These are phyloP conservation scores for Heliconius sara DNA, from an alignment of 2,888 invertebrate species.

Conservation along the genomic window DNA sequence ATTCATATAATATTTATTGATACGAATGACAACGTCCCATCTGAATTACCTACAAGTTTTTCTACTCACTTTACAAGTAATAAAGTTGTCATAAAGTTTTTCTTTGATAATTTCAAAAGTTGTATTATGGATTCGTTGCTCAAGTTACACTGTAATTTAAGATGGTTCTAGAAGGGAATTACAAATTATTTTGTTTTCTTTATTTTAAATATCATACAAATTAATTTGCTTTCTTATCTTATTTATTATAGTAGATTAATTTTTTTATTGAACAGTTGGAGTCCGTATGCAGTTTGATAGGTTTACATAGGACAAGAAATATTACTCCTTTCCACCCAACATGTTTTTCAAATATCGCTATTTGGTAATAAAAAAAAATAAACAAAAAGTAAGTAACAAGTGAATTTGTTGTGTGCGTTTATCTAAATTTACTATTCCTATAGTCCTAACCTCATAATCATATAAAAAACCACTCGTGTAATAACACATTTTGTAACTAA, in stretches of 20 bases:
- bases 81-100: constrained; percentile 28
- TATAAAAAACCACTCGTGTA: background rate
- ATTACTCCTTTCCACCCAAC: background rate
- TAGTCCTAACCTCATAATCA: background rate
- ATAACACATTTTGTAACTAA: background rate
- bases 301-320: background rate
- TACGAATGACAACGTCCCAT: constrained; percentile 13
- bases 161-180: constrained; percentile 5
- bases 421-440: background rate
- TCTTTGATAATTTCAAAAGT: constrained; percentile 34
- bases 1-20: constrained; percentile 16
- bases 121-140: constrained; percentile 20
- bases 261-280: no score
- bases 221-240: no score
- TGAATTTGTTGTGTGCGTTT: background rate
- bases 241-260: no score
- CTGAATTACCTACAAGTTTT: constrained; percentile 14
- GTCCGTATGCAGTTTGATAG: no score
- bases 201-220: no score
- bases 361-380: background rate
- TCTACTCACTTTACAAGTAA: constrained; percentile 21
- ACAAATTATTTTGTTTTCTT: constrained; percentile 9
- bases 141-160: constrained; percentile 17
- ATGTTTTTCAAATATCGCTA: background rate
- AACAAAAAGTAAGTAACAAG: background rate